Evolutionary conservation across 2,888 invertebrate species (phyloP).

Genomic region (Diaperis boleti): DNA sequence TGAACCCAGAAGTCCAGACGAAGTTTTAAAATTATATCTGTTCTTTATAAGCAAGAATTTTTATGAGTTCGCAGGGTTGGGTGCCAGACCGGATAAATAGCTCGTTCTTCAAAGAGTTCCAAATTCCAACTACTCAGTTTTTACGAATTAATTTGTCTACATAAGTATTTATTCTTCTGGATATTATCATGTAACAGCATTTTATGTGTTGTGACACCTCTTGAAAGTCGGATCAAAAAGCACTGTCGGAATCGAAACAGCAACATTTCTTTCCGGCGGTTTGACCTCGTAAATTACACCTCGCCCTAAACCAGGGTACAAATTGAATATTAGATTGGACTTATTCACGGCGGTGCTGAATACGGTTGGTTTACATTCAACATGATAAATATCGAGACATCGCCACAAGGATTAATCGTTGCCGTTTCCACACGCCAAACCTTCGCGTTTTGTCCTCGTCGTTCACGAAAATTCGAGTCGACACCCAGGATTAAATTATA

Average conservation of each 20-base stretch:
- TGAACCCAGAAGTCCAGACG: no score
- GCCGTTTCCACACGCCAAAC: slow-evolving; percentile 10
- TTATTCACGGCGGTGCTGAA: slow-evolving; percentile 32
- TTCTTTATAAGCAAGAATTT: no score
- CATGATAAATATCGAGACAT: slow-evolving; percentile 36
- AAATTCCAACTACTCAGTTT: no score
- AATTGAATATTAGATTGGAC: slow-evolving; percentile 43
- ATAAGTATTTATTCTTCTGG: no score
- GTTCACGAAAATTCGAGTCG: slow-evolving; percentile 20
- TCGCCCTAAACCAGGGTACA: slow-evolving; percentile 26
- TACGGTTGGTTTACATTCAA: slow-evolving; percentile 27
- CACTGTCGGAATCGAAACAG: slow-evolving; percentile 8
- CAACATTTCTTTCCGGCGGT: slow-evolving; percentile 19
- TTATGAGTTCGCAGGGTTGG: no score
- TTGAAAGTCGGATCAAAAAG: slow-evolving; percentile 26
- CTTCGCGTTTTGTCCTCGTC: slow-evolving; percentile 12
- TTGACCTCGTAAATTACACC: slow-evolving; percentile 26
- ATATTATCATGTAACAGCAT: no score
- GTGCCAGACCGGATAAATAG: no score
- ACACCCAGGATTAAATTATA: slow-evolving; percentile 31
- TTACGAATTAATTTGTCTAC: no score
- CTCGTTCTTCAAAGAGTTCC: no score
- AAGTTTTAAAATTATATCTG: no score
- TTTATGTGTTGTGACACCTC: no score
- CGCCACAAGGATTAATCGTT: slow-evolving; percentile 31